These are phyloP conservation scores for Eueremaeus valkanovi DNA, from an alignment of 2,888 invertebrate species.

Conservation along the genomic window DNA sequence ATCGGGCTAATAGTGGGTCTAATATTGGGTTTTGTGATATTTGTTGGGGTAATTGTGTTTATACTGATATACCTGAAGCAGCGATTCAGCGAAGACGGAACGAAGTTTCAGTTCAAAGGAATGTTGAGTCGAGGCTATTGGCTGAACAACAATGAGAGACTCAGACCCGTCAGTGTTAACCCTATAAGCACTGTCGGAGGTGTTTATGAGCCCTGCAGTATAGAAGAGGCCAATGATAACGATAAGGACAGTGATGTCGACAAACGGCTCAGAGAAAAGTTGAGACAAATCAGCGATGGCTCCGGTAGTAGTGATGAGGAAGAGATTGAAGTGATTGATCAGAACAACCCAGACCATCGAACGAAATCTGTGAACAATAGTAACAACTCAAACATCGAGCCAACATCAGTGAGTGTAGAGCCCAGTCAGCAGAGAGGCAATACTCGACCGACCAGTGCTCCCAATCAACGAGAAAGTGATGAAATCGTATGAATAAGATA, in stretches of 20 bases:
- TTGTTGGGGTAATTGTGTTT: slow-evolving; percentile 40
- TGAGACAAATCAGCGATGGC: slow-evolving; percentile 1
- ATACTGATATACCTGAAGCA: neutral
- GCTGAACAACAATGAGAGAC: slow-evolving; percentile 22
- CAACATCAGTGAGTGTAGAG: neutral
- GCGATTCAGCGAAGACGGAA: slow-evolving; percentile 9
- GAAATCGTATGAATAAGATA: too few relatives aligned
- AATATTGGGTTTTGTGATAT: slow-evolving; percentile 37
- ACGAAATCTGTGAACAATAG: neutral
- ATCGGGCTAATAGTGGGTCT: slow-evolving; percentile 38
- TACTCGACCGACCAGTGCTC: too few relatives aligned
- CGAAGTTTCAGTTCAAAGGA: slow-evolving; percentile 19
- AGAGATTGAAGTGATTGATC: slow-evolving; percentile 10
- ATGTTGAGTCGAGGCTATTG: slow-evolving; percentile 25
- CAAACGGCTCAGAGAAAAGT: neutral
- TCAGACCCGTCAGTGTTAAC: slow-evolving; percentile 8
- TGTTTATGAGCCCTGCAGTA: slow-evolving; percentile 22
- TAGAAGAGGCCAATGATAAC: neutral
- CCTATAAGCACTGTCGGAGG: slow-evolving; percentile 17
- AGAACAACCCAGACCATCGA: neutral
- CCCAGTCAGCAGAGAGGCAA: too few relatives aligned
- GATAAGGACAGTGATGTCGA: neutral
- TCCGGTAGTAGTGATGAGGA: neutral
- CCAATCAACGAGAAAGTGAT: too few relatives aligned
- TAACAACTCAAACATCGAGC: neutral